Evolutionary conservation across 1,140 invertebrate species (phyloP).

Genomic region (Nautilus pompilius): DNA sequence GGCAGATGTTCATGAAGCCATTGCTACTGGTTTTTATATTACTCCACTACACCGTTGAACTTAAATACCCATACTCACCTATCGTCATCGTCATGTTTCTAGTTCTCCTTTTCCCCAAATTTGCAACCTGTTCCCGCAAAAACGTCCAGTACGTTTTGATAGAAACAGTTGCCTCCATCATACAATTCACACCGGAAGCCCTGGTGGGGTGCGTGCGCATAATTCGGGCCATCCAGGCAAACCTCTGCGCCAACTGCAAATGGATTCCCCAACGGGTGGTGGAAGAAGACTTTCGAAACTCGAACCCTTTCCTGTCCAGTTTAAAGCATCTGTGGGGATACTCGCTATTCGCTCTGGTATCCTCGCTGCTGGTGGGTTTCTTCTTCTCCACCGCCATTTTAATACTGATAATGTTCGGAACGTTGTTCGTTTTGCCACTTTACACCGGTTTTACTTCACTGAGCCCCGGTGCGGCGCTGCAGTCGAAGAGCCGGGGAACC

Average conservation of each 20-base stretch:
- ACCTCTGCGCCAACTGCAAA: conserved; percentile 30
- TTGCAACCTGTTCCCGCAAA: conserved; percentile 31
- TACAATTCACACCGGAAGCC: conserved; percentile 47
- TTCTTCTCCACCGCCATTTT: conserved; percentile 21
- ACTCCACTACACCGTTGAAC: conserved; percentile 29
- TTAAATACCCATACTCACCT: conserved; percentile 32
- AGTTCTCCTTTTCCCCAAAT: conserved; percentile 43
- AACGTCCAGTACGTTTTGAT: conserved; percentile 40
- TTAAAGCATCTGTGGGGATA: conserved; percentile 43
- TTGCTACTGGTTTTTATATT: conserved; percentile 37
- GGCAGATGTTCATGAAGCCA: conserved; percentile 49
- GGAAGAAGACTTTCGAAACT: conserved; percentile 40
- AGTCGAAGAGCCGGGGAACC: too few relatives aligned
- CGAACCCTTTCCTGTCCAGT: conserved; percentile 42
- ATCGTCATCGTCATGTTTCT: conserved; percentile 42
- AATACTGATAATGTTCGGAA: conserved; percentile 25
- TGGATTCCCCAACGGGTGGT: conserved; percentile 46
- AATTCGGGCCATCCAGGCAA: conserved; percentile 31
- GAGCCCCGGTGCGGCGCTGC: too few relatives aligned
- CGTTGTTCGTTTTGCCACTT: conserved; percentile 29
- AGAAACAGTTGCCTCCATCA: conserved; percentile 39
- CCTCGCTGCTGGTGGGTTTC: conserved; percentile 19
- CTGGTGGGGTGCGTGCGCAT: conserved; percentile 42
- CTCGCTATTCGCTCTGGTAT: conserved; percentile 22
- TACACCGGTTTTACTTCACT: conserved; percentile 38